phyloP scores from a whole-genome alignment of 2,888 invertebrate genomes.

The Orchestes rusci region DNA sequence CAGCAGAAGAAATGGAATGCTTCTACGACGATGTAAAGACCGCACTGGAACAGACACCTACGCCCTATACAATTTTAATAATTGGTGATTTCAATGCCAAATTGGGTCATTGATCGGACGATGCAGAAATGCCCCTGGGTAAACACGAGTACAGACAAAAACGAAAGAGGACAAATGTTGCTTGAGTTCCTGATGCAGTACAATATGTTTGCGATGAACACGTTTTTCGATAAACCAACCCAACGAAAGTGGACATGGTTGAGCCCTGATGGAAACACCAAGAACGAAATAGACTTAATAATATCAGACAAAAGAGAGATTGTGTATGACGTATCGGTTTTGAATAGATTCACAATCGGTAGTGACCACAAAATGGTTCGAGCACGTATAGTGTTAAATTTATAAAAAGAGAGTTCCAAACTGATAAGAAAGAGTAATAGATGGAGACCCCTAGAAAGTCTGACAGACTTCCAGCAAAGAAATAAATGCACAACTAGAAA shows the following conservation, averaged over 20 bases:
- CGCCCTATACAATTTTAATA: not conserved
- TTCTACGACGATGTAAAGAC: not conserved
- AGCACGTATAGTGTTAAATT: no score
- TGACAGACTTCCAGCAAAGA: no score
- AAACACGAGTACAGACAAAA: not conserved
- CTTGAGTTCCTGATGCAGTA: not conserved
- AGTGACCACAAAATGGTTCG: no score
- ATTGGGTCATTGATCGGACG: not conserved
- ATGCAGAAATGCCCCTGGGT: conserved; percentile 1
- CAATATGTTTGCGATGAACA: conserved; percentile 2
- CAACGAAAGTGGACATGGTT: conserved; percentile 1
- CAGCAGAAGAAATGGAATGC: not conserved
- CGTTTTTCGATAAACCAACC: not conserved
- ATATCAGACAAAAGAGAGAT: no score
- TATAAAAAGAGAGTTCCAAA: no score
- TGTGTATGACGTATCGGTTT: no score
- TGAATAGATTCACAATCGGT: no score
- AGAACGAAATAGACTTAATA: no score
- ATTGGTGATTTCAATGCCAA: conserved; percentile 1
- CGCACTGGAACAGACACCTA: not conserved
- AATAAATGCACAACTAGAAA: no score
- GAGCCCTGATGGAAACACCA: no score
- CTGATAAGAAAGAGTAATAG: no score
- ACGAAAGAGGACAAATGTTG: conserved; percentile 1
- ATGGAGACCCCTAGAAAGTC: no score